Evolutionary conservation across 2,113 vertebrate genomes (phyloP), one percentile per base, ranked within the genome.

Genomic region (Crotalus tigris): DNA sequence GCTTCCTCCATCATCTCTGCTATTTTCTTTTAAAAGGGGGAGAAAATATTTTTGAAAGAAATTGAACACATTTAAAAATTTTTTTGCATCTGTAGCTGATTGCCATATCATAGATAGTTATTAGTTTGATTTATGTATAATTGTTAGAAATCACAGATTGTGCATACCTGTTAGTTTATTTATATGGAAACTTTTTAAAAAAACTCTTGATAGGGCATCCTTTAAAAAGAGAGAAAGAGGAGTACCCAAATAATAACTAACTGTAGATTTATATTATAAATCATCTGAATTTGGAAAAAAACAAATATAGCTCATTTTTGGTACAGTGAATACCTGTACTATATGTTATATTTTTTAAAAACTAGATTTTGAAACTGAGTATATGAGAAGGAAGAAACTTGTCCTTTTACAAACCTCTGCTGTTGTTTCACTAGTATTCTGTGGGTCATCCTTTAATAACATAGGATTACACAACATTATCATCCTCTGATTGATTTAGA

Each of bases 401-500:
- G 64, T 95, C 75, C 87, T 92, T 92, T 61, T 94, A 91, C 93
- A 95, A 94, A 89, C n/a, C 61, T 95, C 91, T 95, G 69, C 1
- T 94, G 89, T 95, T 93, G 94, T 95, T 97, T 96, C 94, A 94
- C 86, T 95, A 94, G 94, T 92, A 86, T 95, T 93, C 92, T 94
- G 96, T 55, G 51, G 94, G 94, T 96, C 95, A 95, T 94, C 90
- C 89, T 90, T 85, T 94, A 92, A 97, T 53, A 90, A 94, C 91
- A 91, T 53, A 64, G 96, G 95, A 95, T 96, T 97, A 96, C 91
- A 89, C 95, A 96, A 96, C 93, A 96, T 96, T 94, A 97, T 93
- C 93, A 91, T 97, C 88, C 64, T 95, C 95, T 96, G 95, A 95
- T 96, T 88, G 85, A 93, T 96, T 97, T 93, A 93, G 49, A 88